These are phyloP conservation scores for Brevimyrus niger DNA, from an alignment of 2,113 vertebrate species.

Conservation along the genomic window DNA sequence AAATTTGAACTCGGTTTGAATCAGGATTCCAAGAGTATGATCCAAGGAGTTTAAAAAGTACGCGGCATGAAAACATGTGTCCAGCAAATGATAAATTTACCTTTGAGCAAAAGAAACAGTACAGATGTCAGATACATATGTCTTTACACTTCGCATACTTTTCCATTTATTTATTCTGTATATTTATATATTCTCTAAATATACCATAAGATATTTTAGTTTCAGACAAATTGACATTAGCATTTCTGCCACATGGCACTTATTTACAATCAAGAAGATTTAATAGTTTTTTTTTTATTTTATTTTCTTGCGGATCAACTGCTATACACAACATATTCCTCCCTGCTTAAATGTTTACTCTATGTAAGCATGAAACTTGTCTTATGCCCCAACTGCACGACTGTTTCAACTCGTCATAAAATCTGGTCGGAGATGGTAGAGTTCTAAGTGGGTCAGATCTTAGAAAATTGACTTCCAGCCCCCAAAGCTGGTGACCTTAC, in stretches of 20 bases:
- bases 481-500: neutral
- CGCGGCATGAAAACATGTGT: neutral
- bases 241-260: neutral
- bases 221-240: neutral
- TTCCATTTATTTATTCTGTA: neutral
- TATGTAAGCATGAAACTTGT: neutral
- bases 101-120: neutral
- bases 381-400: neutral
- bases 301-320: neutral
- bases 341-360: neutral
- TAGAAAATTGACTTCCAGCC: neutral
- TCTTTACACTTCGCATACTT: neutral
- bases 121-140: neutral
- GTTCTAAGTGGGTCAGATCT: neutral
- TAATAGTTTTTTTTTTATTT: neutral
- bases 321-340: neutral
- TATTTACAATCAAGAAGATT: neutral
- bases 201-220: neutral
- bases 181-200: neutral
- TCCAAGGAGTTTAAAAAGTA: neutral
- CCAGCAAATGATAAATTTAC: neutral
- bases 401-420: neutral
- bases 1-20: slow-evolving; percentile 5
- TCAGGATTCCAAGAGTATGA: slow-evolving; percentile 4
- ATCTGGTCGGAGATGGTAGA: neutral